Evolutionary conservation across 2,888 invertebrate species (phyloP).

Genomic region (Saturnia pavonia): DNA sequence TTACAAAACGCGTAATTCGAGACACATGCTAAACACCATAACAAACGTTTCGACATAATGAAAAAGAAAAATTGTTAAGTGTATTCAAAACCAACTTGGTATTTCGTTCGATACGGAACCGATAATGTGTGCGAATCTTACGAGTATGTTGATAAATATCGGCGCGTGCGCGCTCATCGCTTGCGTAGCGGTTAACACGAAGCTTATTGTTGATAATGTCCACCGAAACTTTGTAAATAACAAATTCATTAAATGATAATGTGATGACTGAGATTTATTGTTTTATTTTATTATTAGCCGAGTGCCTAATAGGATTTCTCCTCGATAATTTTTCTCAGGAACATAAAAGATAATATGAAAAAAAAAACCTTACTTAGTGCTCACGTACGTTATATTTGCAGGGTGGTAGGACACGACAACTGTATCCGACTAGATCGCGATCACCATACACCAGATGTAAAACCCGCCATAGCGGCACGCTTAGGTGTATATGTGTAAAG

Average conservation of each 20-base stretch:
- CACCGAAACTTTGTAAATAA: slow-evolving; percentile 61
- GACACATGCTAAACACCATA: not conserved
- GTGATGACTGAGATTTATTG: slow-evolving; percentile 35
- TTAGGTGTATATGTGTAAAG: no score
- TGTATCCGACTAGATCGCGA: no score
- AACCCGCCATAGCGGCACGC: no score
- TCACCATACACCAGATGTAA: no score
- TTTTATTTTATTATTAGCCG: slow-evolving; percentile 31
- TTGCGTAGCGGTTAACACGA: slow-evolving; percentile 41
- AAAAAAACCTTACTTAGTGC: no score
- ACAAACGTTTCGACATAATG: no score
- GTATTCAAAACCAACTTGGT: not conserved
- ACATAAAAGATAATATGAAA: no score
- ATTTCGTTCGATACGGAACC: not conserved
- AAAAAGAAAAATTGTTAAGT: not conserved
- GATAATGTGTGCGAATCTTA: not conserved
- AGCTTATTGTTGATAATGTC: slow-evolving; percentile 67
- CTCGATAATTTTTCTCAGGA: no score
- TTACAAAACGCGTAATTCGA: not conserved
- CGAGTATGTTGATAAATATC: not conserved
- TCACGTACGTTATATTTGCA: no score
- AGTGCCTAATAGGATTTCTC: no score
- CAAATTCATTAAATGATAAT: slow-evolving; percentile 16
- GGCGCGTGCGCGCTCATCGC: slow-evolving; percentile 41
- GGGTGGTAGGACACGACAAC: no score